Base-by-base conservation (phyloP, 2,797 vertebrate species). In the Sitta carolinensis region DNA sequence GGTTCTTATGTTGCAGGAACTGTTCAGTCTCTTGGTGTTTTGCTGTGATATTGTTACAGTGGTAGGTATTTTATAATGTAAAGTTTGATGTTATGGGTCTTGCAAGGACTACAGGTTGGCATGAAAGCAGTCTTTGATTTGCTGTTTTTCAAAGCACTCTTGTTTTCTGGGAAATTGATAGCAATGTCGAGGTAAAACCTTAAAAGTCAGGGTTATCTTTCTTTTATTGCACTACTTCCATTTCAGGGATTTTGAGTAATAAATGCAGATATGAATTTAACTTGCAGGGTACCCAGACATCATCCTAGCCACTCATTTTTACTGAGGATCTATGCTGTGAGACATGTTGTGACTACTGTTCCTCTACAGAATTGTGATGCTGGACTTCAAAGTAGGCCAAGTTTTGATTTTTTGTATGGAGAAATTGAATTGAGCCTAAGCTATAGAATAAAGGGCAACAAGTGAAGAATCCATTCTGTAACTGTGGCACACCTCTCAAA, bases 121-220 rank as follows among this genome's bases (percentile, higher is more conserved):
- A 88, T 67, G 62, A 90, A 93, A 91, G 34, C 29, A 58, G 29
- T 11, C 54, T 94, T 93, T 96, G 85, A 93, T 88, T 94, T 88
- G 34, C 25, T 75, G 5, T 81, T 91, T 91, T 93, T 83, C 83
- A 95, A 88, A 94, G 86, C n/a, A 63, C 12, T 10, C 10, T 43
- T 72, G 13, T 67, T 92, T 77, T 58, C 73, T 81, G 30, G 22
- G 30, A 92, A 94, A 80, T 58, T n/a, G n/a, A 30, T 52, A 89
- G 45, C 4, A 5, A 79, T 10, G 30, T 61, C 1, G 5, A 89
- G 42, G 50, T 61, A 87, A 93, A 93, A 83, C 15, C 40, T 80
- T 92, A 73, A 72, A 91, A 90, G 30, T 84, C 22, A 45, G 32
- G 34, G 54, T 87, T 92, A 58, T 85, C 64, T 83, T 76, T 66